These are phyloP conservation scores for Siderastrea radians DNA, from an alignment of 92 coral and sea anemone species.

Conservation along the genomic window DNA sequence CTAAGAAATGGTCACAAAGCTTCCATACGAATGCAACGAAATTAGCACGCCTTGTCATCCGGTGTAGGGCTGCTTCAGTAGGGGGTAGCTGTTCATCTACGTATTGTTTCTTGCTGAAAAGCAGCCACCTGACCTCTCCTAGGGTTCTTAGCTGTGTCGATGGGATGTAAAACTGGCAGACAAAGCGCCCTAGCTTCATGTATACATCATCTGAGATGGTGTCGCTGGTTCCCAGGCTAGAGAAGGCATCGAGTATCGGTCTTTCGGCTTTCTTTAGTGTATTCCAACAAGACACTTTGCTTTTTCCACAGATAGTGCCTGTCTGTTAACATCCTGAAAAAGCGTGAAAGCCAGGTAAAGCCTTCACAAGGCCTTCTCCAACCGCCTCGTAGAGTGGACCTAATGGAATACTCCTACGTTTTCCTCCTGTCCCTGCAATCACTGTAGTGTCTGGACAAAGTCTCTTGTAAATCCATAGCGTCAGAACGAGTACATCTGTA, in stretches of 20 bases:
- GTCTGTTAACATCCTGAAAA: slow-evolving; percentile 36
- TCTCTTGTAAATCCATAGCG: slow-evolving; percentile 21
- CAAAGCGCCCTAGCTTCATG: slow-evolving; percentile 39
- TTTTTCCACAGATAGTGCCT: slow-evolving; percentile 52
- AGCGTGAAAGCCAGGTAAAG: slow-evolving; percentile 27
- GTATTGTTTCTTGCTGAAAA: slow-evolving; percentile 65
- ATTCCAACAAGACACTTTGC: slow-evolving; percentile 57
- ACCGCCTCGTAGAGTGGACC: slow-evolving; percentile 43
- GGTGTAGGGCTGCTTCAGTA: slow-evolving; percentile 47
- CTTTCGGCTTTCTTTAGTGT: slow-evolving; percentile 51
- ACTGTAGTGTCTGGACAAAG: slow-evolving; percentile 4
- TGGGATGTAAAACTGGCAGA: slow-evolving; percentile 59
- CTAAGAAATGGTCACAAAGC: slow-evolving; percentile 52
- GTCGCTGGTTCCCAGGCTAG: slow-evolving; percentile 25
- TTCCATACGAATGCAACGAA: slow-evolving; percentile 70
- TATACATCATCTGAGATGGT: slow-evolving; percentile 15
- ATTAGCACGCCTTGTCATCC: slow-evolving; percentile 61
- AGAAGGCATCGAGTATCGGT: slow-evolving; percentile 53
- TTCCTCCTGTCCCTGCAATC: slow-evolving; percentile 58
- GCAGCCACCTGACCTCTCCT: slow-evolving; percentile 50
- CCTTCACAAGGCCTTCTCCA: slow-evolving; percentile 30
- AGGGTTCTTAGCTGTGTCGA: slow-evolving; percentile 34
- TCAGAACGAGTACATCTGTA: slow-evolving; percentile 56
- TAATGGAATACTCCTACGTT: slow-evolving; percentile 47
- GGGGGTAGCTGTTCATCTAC: slow-evolving; percentile 67